These are phyloP conservation scores for Phodopus roborovskii DNA, from an alignment of 2,113 vertebrate species.

Conservation along the genomic window DNA sequence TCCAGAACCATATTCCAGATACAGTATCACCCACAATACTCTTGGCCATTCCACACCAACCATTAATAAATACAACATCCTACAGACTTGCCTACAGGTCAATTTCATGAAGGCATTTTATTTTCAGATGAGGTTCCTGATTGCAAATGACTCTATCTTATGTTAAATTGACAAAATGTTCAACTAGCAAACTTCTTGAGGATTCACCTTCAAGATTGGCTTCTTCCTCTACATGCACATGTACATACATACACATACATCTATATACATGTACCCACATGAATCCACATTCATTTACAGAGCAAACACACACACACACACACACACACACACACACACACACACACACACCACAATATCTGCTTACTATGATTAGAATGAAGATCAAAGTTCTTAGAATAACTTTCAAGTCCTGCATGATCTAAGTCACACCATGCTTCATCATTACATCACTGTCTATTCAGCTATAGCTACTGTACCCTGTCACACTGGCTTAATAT, in stretches of 20 bases:
- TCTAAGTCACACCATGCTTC: not conserved
- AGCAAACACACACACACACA: not conserved
- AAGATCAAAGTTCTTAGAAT: not conserved
- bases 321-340: not conserved
- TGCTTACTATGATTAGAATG: not conserved
- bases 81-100: not conserved
- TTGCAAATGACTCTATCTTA: not conserved
- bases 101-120: not conserved
- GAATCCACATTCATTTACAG: not conserved
- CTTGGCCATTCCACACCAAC: not conserved
- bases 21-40: not conserved
- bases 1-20: fast-evolving
- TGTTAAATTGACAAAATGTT: not conserved
- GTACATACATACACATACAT: not conserved
- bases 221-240: not conserved
- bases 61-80: not conserved
- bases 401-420: not conserved
- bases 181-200: not conserved
- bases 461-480: not conserved
- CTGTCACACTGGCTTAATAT: not conserved
- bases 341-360: not conserved
- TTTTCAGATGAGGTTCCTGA: not conserved
- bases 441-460: not conserved
- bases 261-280: not conserved
- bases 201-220: not conserved